phyloP scores from a whole-genome alignment of 1,140 invertebrate genomes.

The Gonatopus flavifemur region DNA sequence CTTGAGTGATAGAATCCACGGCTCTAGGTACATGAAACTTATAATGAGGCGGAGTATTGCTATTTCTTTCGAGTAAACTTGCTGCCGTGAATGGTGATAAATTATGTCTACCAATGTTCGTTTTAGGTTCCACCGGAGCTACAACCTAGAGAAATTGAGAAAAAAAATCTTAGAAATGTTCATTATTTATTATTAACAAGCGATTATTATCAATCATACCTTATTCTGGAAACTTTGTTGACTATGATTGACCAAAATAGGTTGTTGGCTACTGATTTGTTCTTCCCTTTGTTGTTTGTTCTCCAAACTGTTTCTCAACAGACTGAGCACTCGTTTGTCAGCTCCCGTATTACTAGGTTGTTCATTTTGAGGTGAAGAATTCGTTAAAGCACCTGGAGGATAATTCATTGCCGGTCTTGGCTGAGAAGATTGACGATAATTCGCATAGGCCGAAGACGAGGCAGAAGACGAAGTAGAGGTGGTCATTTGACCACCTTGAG shows the following conservation, averaged over 20 bases:
- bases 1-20: constrained; percentile 62
- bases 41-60: constrained; percentile 58
- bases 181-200: too few species aligned
- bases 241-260: constrained; percentile 44
- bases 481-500: too few species aligned
- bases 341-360: constrained; percentile 55
- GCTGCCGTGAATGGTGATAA: constrained; percentile 62
- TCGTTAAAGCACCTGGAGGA: constrained; percentile 8
- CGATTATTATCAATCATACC: constrained; percentile 22
- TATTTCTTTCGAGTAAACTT: constrained; percentile 57
- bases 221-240: constrained; percentile 52
- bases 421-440: constrained; percentile 41
- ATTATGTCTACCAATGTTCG: constrained; percentile 60
- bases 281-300: constrained; percentile 65
- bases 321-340: constrained; percentile 68
- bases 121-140: constrained; percentile 58
- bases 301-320: constrained; percentile 70
- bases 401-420: too few species aligned
- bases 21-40: constrained; percentile 71
- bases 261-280: constrained; percentile 49
- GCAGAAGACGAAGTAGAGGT: too few species aligned
- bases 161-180: too few species aligned
- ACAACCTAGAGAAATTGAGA: constrained; percentile 44
- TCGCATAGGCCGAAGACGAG: constrained; percentile 28
- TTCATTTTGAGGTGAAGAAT: constrained; percentile 19